Conservation (phyloP, 2,888 invertebrate species). For the Drosophila colorata region DNA sequence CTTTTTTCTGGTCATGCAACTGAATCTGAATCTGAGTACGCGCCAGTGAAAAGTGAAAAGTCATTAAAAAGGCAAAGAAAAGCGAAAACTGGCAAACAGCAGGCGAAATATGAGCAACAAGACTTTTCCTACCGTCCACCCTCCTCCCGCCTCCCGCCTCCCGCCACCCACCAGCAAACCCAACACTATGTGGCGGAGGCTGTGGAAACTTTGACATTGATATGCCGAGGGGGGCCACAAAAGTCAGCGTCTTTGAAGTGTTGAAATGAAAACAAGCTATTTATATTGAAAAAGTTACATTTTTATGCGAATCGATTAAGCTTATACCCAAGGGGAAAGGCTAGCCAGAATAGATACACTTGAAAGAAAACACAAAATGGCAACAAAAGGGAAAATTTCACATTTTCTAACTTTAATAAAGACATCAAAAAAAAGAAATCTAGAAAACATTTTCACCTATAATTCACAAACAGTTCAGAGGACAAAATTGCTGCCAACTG, state of each 20-base stretch:
- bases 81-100: slow-evolving; percentile 73
- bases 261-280: slow-evolving; percentile 22
- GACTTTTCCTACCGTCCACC: slow-evolving; percentile 28
- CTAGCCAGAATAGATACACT: neutral
- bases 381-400: too few relatives aligned
- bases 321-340: neutral
- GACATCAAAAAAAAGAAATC: too few relatives aligned
- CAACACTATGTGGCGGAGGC: slow-evolving; percentile 11
- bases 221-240: slow-evolving; percentile 48
- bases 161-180: neutral
- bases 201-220: slow-evolving; percentile 52
- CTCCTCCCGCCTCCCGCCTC: too few relatives aligned
- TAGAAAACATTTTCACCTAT: neutral
- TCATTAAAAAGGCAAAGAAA: slow-evolving; percentile 69
- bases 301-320: slow-evolving; percentile 32
- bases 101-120: slow-evolving; percentile 65
- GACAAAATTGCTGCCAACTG: too few relatives aligned
- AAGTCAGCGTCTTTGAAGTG: slow-evolving; percentile 22
- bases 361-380: neutral
- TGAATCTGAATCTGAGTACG: slow-evolving; percentile 68
- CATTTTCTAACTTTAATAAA: too few relatives aligned
- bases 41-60: slow-evolving; percentile 75
- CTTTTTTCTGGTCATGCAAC: slow-evolving; percentile 56
- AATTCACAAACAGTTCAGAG: slow-evolving; percentile 8
- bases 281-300: slow-evolving; percentile 27